Evolutionary conservation across 2,888 invertebrate species (phyloP), one percentile per base, ranked within the genome.

Genomic region (Papilio elwesi): DNA sequence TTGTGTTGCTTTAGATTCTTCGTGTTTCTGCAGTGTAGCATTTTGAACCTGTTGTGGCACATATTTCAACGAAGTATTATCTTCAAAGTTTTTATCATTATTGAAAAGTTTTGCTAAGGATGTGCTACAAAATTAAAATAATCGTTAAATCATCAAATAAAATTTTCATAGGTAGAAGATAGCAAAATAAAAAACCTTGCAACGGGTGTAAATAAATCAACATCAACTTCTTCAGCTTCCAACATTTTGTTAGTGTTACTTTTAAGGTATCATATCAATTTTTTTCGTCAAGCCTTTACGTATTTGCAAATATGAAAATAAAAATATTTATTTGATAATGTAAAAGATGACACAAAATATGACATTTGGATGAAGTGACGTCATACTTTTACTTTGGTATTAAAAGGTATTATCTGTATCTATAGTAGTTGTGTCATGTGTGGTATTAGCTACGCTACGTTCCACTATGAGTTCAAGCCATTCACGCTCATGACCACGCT

Each of bases 201-300:
- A 57, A 87, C 82, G 70, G 93, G 93, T 74, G 93, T 92, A 79
- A 93, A 93, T 74, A 88, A 91, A 80, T 93, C 93, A 75, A 90
- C 90, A 78, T 93, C 93, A 57, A 92, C 88, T 77, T 92, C 92
- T 73, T 90, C 91, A 38, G 88, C 81, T 82, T 91, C 85, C 69
- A 92, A 79, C 81, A 82, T 81, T 71, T 53, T 79, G 12, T 36
- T 59, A 57, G 36, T 16, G 53, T 47, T n/a, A 36, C 12, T 13
- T 38, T 38, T 7, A 59, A 13, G 10, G 10, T 52, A 53, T 48
- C 55, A 36, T 55, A 64, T 16, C 49, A 6, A 2, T 13, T 26
- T 12, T 57, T 55, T 36, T 36, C 12, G 26, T 13, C 3, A 11
- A 57, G 13, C 16, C 43, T 9, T 43, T 43, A 5, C 5, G 63